Conservation (phyloP, 1,140 invertebrate genomes). For the Schlechtendalia chinensis region DNA sequence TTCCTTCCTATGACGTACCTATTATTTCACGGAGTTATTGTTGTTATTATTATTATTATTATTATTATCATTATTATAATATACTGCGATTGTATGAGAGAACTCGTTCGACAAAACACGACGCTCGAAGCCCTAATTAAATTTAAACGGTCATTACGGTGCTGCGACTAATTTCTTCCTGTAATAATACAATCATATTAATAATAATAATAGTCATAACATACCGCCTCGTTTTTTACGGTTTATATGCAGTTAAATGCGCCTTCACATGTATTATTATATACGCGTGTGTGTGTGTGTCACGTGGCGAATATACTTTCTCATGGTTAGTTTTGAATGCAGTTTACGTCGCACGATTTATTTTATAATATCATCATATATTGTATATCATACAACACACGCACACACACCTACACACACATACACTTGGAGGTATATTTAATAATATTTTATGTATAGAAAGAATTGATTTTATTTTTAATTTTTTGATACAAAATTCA, state of each 20-base stretch:
- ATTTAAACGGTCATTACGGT: conserved; percentile 15
- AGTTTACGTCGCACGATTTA: neutral
- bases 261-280: no score
- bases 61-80: neutral
- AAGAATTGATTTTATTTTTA: no score
- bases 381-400: no score
- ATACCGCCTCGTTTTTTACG: neutral
- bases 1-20: neutral
- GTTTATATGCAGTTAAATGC: no score
- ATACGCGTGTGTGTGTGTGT: no score
- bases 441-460: no score
- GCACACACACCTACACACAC: no score
- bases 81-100: conserved; percentile 18
- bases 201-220: neutral
- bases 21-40: neutral
- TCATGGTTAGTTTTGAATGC: neutral
- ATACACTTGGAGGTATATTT: no score
- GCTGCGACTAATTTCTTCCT: conserved; percentile 24
- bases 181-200: neutral
- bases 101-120: conserved; percentile 10
- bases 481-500: no score
- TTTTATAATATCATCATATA: no score
- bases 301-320: neutral
- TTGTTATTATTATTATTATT: neutral
- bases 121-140: conserved; percentile 11